These are phyloP conservation scores for Allobates femoralis DNA, from an alignment of 2,797 vertebrate genomes.

Conservation along the genomic window DNA sequence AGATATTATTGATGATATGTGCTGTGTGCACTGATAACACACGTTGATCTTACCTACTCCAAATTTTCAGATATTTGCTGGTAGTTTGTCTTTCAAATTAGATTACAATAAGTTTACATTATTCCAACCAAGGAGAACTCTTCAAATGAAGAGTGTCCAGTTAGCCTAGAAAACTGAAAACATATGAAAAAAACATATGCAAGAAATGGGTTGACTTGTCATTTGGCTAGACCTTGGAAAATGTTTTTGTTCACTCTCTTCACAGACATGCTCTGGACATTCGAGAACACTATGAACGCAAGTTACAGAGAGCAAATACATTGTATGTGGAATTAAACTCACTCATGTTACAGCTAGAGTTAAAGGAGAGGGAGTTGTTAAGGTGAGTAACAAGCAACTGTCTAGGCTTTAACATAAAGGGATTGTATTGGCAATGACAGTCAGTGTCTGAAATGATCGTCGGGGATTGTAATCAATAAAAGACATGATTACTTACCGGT, in stretches of 20 bases:
- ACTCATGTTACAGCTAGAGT: slow-evolving; percentile 95
- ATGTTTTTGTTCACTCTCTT: neutral
- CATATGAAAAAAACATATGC: neutral
- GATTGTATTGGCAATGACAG: too few species aligned
- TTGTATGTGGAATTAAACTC: slow-evolving; percentile 98
- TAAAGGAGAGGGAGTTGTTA: slow-evolving; percentile 94
- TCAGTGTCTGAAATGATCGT: too few species aligned
- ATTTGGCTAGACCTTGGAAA: neutral
- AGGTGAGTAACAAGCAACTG: slow-evolving; percentile 74
- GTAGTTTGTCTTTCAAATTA: neutral
- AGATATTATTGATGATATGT: neutral
- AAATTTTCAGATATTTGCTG: neutral
- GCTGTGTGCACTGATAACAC: neutral
- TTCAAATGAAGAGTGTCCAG: neutral
- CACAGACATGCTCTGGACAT: slow-evolving; percentile 94
- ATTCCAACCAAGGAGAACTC: neutral
- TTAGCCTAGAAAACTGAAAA: neutral
- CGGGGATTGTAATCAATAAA: too few species aligned
- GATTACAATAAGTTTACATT: neutral
- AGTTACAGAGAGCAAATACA: slow-evolving; percentile 95
- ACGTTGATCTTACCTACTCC: neutral
- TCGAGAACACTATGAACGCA: slow-evolving; percentile 95
- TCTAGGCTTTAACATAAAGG: neutral
- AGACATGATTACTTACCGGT: too few species aligned
- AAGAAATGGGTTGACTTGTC: neutral